Conservation (phyloP, 1,140 invertebrate genomes). For the Laodelphax striatellus region DNA sequence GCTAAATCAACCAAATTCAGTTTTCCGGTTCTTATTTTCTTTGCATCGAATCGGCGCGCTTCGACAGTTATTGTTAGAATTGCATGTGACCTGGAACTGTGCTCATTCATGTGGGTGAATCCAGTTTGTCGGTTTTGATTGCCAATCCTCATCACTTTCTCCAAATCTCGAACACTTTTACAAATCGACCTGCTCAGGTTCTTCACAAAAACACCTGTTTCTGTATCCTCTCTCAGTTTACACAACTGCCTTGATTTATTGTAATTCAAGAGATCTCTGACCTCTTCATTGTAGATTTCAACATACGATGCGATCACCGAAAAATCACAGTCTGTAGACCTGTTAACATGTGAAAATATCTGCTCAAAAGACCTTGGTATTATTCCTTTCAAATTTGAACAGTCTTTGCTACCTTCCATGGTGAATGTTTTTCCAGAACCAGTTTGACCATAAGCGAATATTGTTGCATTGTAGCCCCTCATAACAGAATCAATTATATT, state of each 20-base stretch:
- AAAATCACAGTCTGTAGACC: constrained; percentile 78
- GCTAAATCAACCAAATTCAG: constrained; percentile 68
- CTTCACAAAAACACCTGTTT: constrained; percentile 89
- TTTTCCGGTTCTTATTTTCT: constrained; percentile 56
- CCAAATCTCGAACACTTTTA: constrained; percentile 79
- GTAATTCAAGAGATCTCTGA: constrained; percentile 73
- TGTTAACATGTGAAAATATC: constrained; percentile 85
- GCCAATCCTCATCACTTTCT: constrained; percentile 77
- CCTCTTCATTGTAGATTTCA: constrained; percentile 91
- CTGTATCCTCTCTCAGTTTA: constrained; percentile 59
- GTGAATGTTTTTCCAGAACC: constrained; percentile 96
- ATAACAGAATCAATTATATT: constrained; percentile 90
- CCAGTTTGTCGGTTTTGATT: constrained; percentile 77
- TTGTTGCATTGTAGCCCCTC: constrained; percentile 91
- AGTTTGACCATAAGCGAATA: constrained; percentile 94
- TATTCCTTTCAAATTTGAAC: constrained; percentile 33
- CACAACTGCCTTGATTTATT: constrained; percentile 59
- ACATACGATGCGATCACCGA: constrained; percentile 85
- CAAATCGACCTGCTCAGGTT: constrained; percentile 82
- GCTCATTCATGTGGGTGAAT: constrained; percentile 98
- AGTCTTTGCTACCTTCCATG: constrained; percentile 66
- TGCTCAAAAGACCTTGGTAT: constrained; percentile 94
- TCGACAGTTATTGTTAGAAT: constrained; percentile 96
- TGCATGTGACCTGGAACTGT: constrained; percentile 96
- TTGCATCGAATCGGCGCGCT: constrained; percentile 12